A percentile compares a stretch with the other conserved stretches of the same genome.
phyloP scores from a whole-genome alignment of 2,113 vertebrate genomes.

The Mixornis gularis region DNA sequence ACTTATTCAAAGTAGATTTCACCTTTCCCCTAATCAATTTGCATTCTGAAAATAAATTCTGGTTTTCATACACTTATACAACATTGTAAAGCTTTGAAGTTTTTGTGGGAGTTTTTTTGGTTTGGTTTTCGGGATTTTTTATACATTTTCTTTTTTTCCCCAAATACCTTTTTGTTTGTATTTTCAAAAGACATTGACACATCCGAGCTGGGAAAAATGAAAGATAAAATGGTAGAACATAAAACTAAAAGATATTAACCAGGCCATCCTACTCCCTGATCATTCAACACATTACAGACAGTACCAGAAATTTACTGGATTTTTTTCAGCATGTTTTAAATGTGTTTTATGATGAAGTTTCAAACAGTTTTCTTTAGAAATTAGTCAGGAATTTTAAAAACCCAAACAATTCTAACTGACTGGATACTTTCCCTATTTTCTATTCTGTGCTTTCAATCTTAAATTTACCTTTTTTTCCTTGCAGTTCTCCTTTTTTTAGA shows the following conservation, averaged over 20 bases:
- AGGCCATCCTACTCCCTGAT: neutral
- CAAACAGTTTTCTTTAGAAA: neutral
- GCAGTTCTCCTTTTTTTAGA: neutral
- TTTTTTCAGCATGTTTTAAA: neutral
- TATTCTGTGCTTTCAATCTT: neutral
- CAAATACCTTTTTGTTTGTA: neutral
- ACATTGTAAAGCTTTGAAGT: neutral
- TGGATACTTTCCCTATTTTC: neutral
- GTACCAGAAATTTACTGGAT: neutral
- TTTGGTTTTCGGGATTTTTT: accelerated
- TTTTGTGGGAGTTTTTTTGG: neutral
- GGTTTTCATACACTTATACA: neutral
- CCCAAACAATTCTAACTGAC: neutral
- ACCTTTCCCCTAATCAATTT: neutral
- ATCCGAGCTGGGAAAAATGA: neutral
- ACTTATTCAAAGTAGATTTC: neutral
- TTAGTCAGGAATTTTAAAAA: neutral
- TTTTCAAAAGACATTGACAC: neutral
- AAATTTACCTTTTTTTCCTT: neutral
- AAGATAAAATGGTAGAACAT: neutral
- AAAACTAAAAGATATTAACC: neutral
- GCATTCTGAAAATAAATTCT: neutral
- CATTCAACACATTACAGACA: neutral
- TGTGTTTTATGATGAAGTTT: neutral
- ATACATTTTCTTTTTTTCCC: accelerated